These are phyloP conservation scores for Dasypus novemcinctus DNA, from an alignment of 2,113 vertebrate species.

Conservation along the genomic window DNA sequence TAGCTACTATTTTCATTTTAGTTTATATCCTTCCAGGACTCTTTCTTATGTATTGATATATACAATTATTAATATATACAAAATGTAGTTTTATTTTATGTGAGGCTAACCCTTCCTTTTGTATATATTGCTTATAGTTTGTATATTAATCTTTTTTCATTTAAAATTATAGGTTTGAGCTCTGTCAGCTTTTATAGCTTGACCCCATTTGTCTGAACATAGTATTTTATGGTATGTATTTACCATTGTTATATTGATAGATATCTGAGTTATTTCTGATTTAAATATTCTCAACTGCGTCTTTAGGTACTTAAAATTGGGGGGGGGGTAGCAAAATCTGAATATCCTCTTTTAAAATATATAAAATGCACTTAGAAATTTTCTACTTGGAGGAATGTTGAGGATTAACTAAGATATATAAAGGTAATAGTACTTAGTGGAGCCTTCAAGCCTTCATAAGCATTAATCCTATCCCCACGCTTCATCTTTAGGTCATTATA, in stretches of 20 bases:
- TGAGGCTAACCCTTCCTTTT: not conserved
- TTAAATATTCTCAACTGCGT: slow-evolving; percentile 39
- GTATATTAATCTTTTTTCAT: not conserved
- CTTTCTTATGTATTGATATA: slow-evolving; percentile 53
- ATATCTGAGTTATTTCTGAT: slow-evolving; percentile 12
- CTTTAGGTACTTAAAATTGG: slow-evolving; percentile 34
- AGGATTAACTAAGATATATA: not conserved
- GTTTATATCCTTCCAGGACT: not conserved
- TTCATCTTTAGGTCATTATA: not conserved
- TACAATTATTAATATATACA: not conserved
- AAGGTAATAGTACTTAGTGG: not conserved
- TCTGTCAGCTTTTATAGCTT: not conserved
- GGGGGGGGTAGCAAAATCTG: not conserved
- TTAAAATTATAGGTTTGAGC: slow-evolving; percentile 31
- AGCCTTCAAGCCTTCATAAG: not conserved
- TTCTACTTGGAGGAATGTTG: not conserved
- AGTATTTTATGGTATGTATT: not conserved
- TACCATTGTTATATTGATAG: not conserved
- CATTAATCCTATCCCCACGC: not conserved
- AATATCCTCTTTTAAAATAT: not conserved
- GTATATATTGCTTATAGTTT: not conserved
- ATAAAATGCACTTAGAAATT: not conserved
- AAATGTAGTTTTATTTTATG: slow-evolving; percentile 34
- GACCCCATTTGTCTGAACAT: not conserved
- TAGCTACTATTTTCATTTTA: slow-evolving; percentile 29